A percentile compares a stretch with the other conserved stretches of the same genome.
Conservation (phyloP, 2,888 invertebrate genomes). For the Agonopterix alstromeriana region DNA sequence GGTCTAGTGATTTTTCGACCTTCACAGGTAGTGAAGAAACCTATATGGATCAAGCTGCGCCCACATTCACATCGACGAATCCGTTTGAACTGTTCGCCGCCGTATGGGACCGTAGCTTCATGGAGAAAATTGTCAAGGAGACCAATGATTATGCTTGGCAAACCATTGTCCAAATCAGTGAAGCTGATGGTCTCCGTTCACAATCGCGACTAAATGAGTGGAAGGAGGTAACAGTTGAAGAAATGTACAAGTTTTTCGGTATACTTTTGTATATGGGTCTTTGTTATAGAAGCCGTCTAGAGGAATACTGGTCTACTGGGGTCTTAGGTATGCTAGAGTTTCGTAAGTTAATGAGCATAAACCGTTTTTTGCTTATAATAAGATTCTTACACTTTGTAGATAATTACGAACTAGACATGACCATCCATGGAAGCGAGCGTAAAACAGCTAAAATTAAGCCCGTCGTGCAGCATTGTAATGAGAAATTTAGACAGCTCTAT, state of each 20-base stretch:
- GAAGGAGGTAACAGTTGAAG: conserved; percentile 3
- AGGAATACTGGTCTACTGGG: conserved; percentile 7
- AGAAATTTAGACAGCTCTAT: conserved; percentile 12
- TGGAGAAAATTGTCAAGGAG: conserved; percentile 5
- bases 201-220: conserved; percentile 3
- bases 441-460: conserved; percentile 13
- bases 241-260: conserved; percentile 1
- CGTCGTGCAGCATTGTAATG: conserved; percentile 13
- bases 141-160: conserved; percentile 8
- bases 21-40: conserved; percentile 1
- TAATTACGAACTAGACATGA: conserved; percentile 8
- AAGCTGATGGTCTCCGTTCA: not conserved
- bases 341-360: conserved; percentile 12
- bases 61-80: not conserved
- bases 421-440: conserved; percentile 7
- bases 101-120: conserved; percentile 4
- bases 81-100: conserved; percentile 4
- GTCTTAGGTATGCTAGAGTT: conserved; percentile 16
- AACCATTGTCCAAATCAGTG: conserved; percentile 1
- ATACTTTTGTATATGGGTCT: conserved; percentile 1
- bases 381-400: conserved; percentile 15
- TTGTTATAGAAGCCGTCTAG: not conserved
- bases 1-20: not conserved
- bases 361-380: conserved; percentile 11
- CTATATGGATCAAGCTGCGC: conserved; percentile 1